These are phyloP conservation scores for Salvelinus namaycush DNA, from an alignment of 2,113 vertebrate species.

Conservation along the genomic window DNA sequence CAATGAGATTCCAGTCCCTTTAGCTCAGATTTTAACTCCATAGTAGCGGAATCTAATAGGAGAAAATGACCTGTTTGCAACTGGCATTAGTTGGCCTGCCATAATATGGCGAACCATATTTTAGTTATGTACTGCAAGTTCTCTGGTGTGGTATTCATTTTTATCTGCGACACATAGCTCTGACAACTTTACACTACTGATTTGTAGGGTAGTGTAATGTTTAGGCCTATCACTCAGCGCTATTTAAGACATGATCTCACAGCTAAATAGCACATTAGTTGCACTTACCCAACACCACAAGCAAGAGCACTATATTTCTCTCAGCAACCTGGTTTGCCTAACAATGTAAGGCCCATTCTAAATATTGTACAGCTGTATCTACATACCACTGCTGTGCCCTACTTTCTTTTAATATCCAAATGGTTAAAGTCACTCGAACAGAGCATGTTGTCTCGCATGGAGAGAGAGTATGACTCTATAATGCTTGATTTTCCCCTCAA, in stretches of 20 bases:
- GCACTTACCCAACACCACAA: not conserved
- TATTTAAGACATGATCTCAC: not conserved
- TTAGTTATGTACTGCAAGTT: not conserved
- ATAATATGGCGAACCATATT: not conserved
- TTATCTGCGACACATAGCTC: not conserved
- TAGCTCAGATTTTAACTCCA: not conserved
- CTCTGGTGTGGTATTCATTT: not conserved
- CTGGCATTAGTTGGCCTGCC: not conserved
- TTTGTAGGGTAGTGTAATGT: not conserved
- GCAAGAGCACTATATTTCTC: not conserved
- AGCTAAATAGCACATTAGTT: not conserved
- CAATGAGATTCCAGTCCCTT: not conserved
- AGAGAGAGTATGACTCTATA: constrained; percentile 36
- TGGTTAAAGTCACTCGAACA: not conserved
- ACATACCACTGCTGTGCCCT: not conserved
- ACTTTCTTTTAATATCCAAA: not conserved
- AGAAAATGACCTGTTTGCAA: not conserved
- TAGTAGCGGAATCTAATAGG: not conserved
- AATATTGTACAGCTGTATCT: not conserved
- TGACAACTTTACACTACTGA: not conserved
- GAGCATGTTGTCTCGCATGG: constrained; percentile 40
- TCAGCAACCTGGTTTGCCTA: not conserved
- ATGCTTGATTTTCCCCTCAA: constrained; percentile 9
- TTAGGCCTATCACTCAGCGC: not conserved
- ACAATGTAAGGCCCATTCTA: not conserved